A percentile compares a stretch with the other conserved stretches of the same genome.
phyloP scores from a whole-genome alignment of 1,140 invertebrate genomes.

The Bombus waltoni region DNA sequence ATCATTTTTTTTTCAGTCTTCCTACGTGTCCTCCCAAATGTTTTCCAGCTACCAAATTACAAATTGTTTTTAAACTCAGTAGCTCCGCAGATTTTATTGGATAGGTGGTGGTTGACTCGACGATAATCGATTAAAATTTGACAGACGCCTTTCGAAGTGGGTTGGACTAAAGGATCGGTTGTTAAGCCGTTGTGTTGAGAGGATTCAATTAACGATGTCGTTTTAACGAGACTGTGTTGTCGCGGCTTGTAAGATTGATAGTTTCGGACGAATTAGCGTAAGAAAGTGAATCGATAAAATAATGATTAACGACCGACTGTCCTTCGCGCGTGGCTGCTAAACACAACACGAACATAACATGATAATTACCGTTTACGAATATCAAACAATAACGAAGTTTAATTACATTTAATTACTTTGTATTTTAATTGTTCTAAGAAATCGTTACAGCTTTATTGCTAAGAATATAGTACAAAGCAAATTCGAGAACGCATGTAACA shows the following conservation, averaged over 20 bases:
- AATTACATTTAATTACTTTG: background rate
- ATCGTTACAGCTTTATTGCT: background rate
- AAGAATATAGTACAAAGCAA: no score
- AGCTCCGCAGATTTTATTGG: background rate
- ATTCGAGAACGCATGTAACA: no score
- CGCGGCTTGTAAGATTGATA: conserved; percentile 43
- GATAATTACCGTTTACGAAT: background rate
- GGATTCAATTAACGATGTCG: conserved; percentile 45
- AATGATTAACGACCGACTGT: conserved; percentile 27
- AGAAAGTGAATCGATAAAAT: conserved; percentile 42
- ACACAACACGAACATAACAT: background rate
- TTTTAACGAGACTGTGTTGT: background rate
- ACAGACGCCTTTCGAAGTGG: background rate
- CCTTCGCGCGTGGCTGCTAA: background rate
- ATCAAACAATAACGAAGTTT: background rate
- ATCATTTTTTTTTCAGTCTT: background rate
- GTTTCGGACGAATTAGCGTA: conserved; percentile 36
- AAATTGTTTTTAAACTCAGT: no score
- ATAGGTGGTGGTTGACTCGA: background rate
- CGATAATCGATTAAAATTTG: conserved; percentile 16
- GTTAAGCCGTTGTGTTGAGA: conserved; percentile 9
- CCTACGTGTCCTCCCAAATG: no score
- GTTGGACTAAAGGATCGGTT: background rate
- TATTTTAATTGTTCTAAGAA: background rate
- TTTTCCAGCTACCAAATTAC: background rate